phyloP scores from a whole-genome alignment of 64 coral and sea anemone species.

The Porites australiensis region DNA sequence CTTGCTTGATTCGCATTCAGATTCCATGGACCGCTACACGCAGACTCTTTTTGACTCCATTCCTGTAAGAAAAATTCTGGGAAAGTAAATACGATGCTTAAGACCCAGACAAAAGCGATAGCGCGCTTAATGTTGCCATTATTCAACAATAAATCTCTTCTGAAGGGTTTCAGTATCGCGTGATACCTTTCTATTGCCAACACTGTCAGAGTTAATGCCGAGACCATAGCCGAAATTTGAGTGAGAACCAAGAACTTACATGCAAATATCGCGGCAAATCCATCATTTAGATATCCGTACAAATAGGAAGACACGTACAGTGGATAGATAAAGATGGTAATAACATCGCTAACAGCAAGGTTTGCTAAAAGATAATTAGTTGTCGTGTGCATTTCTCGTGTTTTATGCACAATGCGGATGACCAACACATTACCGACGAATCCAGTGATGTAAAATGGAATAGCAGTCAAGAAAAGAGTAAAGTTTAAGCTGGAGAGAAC shows the following conservation, averaged over 20 bases:
- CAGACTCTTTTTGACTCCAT: neutral
- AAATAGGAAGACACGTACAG: too few relatives aligned
- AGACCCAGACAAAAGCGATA: neutral
- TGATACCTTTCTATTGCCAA: neutral
- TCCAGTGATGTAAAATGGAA: too few relatives aligned
- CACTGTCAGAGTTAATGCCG: neutral
- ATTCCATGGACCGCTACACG: neutral
- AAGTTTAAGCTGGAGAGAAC: too few relatives aligned
- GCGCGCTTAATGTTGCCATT: neutral
- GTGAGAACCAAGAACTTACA: neutral
- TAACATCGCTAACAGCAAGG: conserved; percentile 12
- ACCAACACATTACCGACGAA: neutral
- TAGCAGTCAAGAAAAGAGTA: too few relatives aligned
- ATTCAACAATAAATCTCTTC: neutral
- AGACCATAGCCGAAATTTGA: neutral
- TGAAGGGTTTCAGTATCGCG: neutral
- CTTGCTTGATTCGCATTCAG: neutral
- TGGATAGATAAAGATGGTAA: neutral
- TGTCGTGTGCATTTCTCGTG: neutral
- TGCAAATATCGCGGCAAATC: neutral
- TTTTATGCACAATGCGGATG: conserved; percentile 2
- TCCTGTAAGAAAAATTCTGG: neutral
- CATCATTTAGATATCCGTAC: too few relatives aligned
- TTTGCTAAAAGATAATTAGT: conserved; percentile 47
- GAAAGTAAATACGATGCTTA: neutral